Conservation (phyloP, 1,140 invertebrate genomes). For the Pollicipes pollicipes region DNA sequence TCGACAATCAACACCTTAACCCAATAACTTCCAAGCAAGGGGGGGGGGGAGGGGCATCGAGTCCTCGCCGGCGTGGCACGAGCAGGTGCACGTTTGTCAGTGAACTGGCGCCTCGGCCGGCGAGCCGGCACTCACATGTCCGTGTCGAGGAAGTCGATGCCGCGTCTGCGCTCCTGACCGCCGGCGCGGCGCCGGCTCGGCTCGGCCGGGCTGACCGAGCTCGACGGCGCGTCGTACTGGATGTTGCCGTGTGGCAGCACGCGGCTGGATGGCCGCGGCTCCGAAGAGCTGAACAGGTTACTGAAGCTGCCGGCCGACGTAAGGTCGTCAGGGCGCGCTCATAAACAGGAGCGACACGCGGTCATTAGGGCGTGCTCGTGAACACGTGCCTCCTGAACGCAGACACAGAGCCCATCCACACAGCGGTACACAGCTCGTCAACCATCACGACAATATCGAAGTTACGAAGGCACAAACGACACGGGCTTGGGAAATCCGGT, state of each 20-base stretch:
- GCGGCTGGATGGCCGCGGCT: conserved; percentile 23
- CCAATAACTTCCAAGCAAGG: no score
- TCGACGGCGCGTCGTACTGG: conserved; percentile 51
- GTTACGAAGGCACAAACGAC: neutral
- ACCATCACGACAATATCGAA: conserved; percentile 11
- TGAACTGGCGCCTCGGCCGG: no score
- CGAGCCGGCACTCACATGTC: conserved; percentile 30
- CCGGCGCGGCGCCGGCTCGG: conserved; percentile 35
- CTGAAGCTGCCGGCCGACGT: conserved; percentile 54
- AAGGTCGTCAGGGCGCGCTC: no score
- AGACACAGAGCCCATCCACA: neutral
- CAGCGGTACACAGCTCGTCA: neutral
- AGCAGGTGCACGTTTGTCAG: no score
- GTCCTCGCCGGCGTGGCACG: no score
- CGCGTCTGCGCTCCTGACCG: conserved; percentile 20
- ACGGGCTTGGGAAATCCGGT: neutral
- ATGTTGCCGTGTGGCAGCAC: conserved; percentile 34
- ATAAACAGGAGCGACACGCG: neutral
- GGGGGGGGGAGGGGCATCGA: no score
- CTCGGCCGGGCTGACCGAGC: conserved; percentile 48
- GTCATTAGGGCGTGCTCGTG: neutral
- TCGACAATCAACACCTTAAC: no score
- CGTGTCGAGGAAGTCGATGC: conserved; percentile 31
- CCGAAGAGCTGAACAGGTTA: conserved; percentile 61
- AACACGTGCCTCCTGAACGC: neutral